Percentiles rank a stretch among this genome's conserved stretches.
Evolutionary conservation across 2,113 vertebrate genomes (phyloP).

Genomic region (Mesoclemmys tuberculata): DNA sequence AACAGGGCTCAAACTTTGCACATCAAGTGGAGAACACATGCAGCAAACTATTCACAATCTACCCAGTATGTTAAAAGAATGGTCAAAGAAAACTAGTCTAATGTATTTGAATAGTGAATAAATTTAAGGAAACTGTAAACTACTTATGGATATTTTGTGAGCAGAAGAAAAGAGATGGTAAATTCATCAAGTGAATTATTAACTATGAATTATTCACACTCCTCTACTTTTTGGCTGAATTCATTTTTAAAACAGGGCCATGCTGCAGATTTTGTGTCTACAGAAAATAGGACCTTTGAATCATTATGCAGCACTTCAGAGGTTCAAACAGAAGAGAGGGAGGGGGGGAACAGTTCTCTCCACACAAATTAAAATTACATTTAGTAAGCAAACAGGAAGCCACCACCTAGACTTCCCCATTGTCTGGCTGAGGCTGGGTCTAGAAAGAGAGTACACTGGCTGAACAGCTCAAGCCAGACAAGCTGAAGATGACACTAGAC

Average conservation of each 20-base stretch:
- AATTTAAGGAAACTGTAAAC: background rate
- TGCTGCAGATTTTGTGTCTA: too few relatives aligned
- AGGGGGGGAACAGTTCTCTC: background rate
- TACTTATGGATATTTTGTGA: background rate
- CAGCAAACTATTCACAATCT: background rate
- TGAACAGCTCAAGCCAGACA: background rate
- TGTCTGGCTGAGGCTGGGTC: background rate
- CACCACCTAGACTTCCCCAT: background rate
- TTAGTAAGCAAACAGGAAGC: conserved; percentile 19
- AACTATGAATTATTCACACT: background rate
- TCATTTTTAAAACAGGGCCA: background rate
- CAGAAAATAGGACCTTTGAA: too few relatives aligned
- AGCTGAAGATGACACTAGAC: accelerated
- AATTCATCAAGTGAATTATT: background rate
- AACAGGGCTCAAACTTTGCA: background rate
- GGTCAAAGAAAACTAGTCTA: background rate
- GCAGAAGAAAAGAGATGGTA: background rate
- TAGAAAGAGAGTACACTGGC: background rate
- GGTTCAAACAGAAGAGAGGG: background rate
- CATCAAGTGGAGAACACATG: background rate
- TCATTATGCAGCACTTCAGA: background rate
- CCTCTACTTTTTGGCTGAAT: background rate
- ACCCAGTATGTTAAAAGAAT: background rate
- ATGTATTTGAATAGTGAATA: background rate
- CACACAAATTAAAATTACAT: background rate